Conservation (phyloP, 2,888 invertebrate species). For the Neuroscelio doddi region DNA sequence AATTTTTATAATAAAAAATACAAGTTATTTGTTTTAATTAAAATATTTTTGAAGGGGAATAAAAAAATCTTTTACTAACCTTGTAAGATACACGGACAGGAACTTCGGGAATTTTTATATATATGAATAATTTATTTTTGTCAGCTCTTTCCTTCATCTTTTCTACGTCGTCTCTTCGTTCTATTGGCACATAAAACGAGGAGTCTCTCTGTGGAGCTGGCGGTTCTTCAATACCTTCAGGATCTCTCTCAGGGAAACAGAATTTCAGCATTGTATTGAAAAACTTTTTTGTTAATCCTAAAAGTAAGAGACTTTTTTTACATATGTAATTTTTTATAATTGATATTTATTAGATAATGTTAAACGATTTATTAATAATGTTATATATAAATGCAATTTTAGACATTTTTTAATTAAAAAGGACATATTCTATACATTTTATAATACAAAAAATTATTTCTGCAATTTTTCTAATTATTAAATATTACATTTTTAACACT, state of each 20-base stretch:
- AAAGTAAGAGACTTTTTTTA: too few species aligned
- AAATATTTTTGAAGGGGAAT: too few species aligned
- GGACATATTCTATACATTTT: too few species aligned
- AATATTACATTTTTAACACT: too few species aligned
- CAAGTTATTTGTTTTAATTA: neutral
- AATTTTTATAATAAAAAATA: conserved; percentile 12
- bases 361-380: too few species aligned
- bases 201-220: conserved; percentile 80
- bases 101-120: conserved; percentile 98
- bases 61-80: conserved; percentile 55
- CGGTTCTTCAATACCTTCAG: conserved; percentile 83
- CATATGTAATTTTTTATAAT: too few species aligned
- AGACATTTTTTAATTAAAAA: too few species aligned
- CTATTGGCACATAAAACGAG: conserved; percentile 91
- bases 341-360: too few species aligned
- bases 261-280: conserved; percentile 98
- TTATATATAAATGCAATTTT: too few species aligned
- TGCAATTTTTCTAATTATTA: too few species aligned
- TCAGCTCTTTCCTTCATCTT: conserved; percentile 99
- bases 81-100: conserved; percentile 94
- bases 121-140: conserved; percentile 98
- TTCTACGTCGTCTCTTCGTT: conserved; percentile 94
- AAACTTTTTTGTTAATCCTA: conserved; percentile 93
- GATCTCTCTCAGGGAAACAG: conserved; percentile 95
- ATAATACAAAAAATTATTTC: conserved; percentile 6